Conservation (phyloP, 1,140 invertebrate species). For the Brevipalpus yothersi region DNA sequence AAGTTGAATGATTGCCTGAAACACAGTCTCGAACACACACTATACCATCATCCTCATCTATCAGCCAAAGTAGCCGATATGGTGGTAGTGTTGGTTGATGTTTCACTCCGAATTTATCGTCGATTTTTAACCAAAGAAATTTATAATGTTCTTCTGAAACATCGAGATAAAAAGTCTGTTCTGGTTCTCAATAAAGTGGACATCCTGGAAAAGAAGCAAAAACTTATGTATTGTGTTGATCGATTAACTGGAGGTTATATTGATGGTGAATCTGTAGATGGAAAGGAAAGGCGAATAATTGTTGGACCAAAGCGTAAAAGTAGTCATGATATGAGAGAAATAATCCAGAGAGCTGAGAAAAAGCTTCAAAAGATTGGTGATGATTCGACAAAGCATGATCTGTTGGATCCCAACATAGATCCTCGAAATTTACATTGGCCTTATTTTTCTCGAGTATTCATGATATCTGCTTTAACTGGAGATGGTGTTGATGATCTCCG, state of each 20-base stretch:
- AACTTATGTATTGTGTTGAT: slow-evolving; percentile 30
- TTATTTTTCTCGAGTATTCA: slow-evolving; percentile 56
- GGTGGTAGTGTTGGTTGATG: slow-evolving; percentile 61
- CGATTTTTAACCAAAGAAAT: slow-evolving; percentile 39
- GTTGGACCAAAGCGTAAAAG: neutral
- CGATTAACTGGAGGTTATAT: slow-evolving; percentile 35
- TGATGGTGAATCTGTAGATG: slow-evolving; percentile 13
- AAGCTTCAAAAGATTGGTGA: neutral
- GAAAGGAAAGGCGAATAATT: slow-evolving; percentile 4
- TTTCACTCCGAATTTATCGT: slow-evolving; percentile 37
- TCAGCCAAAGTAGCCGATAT: slow-evolving; percentile 47
- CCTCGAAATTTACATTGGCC: slow-evolving; percentile 27
- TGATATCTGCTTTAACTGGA: slow-evolving; percentile 54
- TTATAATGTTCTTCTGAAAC: slow-evolving; percentile 34
- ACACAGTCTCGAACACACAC: slow-evolving; percentile 27
- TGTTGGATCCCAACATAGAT: too few species aligned
- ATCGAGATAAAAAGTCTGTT: slow-evolving; percentile 38
- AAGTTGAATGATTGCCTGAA: slow-evolving; percentile 4
- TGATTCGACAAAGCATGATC: too few species aligned
- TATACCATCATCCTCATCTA: slow-evolving; percentile 34
- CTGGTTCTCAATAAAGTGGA: slow-evolving; percentile 76
- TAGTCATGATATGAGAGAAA: neutral
- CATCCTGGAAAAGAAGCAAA: slow-evolving; percentile 41
- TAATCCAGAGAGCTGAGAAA: neutral
- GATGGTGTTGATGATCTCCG: slow-evolving; percentile 47